phyloP scores from a whole-genome alignment of 2,797 vertebrate genomes.

The Anolis apletophallus region DNA sequence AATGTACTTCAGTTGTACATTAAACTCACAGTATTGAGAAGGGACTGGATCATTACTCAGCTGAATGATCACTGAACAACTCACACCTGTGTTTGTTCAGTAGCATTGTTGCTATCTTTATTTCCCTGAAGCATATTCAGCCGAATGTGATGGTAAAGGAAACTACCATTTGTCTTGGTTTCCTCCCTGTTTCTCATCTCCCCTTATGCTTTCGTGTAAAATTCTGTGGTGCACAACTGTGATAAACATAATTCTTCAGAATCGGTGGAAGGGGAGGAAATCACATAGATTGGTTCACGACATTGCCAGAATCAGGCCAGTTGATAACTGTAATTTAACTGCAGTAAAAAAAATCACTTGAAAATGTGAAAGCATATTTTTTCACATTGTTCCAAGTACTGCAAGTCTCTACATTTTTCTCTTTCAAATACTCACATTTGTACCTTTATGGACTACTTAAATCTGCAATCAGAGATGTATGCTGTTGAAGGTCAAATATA shows the following conservation, averaged over 20 bases:
- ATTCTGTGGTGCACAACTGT: constrained; percentile 41
- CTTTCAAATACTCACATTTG: not conserved
- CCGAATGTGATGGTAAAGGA: constrained; percentile 61
- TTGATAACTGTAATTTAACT: constrained; percentile 68
- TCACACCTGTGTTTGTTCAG: constrained; percentile 64
- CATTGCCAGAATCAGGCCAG: constrained; percentile 68
- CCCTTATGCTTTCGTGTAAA: constrained; percentile 39
- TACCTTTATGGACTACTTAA: not conserved
- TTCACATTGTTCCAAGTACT: constrained; percentile 52
- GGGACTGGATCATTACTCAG: constrained; percentile 64
- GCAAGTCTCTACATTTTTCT: constrained; percentile 37
- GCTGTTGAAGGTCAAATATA: no score
- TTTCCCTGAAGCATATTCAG: constrained; percentile 68
- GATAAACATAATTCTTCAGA: constrained; percentile 65
- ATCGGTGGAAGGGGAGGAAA: constrained; percentile 63
- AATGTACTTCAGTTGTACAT: constrained; percentile 56
- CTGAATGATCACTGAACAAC: constrained; percentile 53
- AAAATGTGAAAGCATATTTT: constrained; percentile 65
- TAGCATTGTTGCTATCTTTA: constrained; percentile 52
- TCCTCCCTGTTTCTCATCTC: constrained; percentile 35
- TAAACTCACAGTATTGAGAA: constrained; percentile 63
- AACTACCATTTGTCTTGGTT: constrained; percentile 55
- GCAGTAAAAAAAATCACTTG: constrained; percentile 57
- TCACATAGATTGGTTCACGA: constrained; percentile 67
- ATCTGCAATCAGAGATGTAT: no score